Evolutionary conservation across 2,797 vertebrate species (phyloP).

Genomic region (Pogonophryne albipinna): DNA sequence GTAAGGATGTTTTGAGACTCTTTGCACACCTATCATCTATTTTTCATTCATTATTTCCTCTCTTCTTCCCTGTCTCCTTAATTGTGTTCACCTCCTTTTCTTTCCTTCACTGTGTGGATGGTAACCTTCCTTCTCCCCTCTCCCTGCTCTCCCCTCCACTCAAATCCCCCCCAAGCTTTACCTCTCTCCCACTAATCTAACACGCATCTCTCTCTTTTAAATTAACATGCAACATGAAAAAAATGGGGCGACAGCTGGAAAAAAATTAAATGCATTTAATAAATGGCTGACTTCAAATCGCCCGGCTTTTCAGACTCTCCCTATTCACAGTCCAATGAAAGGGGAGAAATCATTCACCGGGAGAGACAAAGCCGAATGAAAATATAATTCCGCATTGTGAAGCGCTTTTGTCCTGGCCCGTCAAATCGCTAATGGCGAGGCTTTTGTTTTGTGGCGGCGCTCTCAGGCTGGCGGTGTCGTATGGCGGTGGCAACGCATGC

Average conservation of each 20-base stretch:
- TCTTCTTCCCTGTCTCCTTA: constrained; percentile 1
- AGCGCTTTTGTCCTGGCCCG: constrained; percentile 92
- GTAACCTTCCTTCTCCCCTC: constrained; percentile 39
- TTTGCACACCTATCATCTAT: constrained; percentile 27
- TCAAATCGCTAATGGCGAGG: constrained; percentile 91
- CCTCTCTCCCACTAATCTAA: constrained; percentile 75
- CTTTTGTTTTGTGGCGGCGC: constrained; percentile 87
- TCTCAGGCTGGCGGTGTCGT: constrained; percentile 89
- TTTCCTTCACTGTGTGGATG: constrained; percentile 27
- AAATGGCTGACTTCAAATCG: constrained; percentile 89
- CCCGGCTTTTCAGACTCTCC: constrained; percentile 83
- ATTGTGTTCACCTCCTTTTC: constrained; percentile 2
- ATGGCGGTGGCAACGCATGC: constrained; percentile 83
- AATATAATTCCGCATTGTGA: constrained; percentile 94
- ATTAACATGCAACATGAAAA: constrained; percentile 82
- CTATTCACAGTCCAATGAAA: constrained; percentile 88
- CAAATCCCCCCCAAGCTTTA: constrained; percentile 34
- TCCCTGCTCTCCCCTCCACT: constrained; percentile 29
- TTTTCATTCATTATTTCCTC: constrained; percentile 39
- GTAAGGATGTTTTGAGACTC: constrained; percentile 7
- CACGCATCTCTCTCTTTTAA: constrained; percentile 81
- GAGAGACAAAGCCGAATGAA: constrained; percentile 95
- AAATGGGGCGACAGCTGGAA: constrained; percentile 60
- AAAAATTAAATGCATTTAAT: constrained; percentile 87
- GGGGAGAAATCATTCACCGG: constrained; percentile 86